Evolutionary conservation across 2,113 vertebrate species (phyloP), one percentile per base, ranked within the genome.

Genomic region (Centropus unirufus): DNA sequence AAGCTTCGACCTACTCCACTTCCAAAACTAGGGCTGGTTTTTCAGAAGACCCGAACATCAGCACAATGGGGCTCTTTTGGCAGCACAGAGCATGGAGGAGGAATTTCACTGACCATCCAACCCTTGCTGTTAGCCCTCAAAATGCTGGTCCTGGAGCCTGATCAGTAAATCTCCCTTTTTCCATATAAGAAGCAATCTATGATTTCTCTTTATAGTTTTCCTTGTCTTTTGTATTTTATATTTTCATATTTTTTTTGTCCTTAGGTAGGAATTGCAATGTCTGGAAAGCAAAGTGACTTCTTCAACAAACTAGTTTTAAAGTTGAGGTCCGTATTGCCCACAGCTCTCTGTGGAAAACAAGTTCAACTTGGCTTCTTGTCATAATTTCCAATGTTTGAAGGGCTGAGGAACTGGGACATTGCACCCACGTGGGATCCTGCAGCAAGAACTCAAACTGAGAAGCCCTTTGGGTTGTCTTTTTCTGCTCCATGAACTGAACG

Each of bases 1-100:
- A 88, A 79, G 81, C 77, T 51, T 14, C 75, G 78, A 84, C 78
- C 89, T 93, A 40, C 77, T 92, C 87, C 59, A 93, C 70, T 93
- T 91, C 54, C 54, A 69, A 18, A 92, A 76, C 77, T 58, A 54
- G 88, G 51, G 51, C 74, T 87, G 89, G 80, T 68, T 85, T 92
- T 72, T 64, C 26, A 67, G 9, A 52, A 75, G 61, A 13, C 5
- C 75, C 34, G 44, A 61, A 81, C 64, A 40, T 4, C 49, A 66
- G 72, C 2, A 1, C 7, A 39, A 27, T 14, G 21, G 42, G 67
- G 55, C 29, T 58, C 26, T 61, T 82, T 24, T 18, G n/a, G 51
- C 51, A 90, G 49, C 58, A 46, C 52, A 54, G 49, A 11, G n/a
- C 57, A 61, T 3, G 2, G 24, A 74, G 61, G 9, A 63, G 15